Conservation (phyloP, 2,113 vertebrate genomes). For the Caretta caretta region DNA sequence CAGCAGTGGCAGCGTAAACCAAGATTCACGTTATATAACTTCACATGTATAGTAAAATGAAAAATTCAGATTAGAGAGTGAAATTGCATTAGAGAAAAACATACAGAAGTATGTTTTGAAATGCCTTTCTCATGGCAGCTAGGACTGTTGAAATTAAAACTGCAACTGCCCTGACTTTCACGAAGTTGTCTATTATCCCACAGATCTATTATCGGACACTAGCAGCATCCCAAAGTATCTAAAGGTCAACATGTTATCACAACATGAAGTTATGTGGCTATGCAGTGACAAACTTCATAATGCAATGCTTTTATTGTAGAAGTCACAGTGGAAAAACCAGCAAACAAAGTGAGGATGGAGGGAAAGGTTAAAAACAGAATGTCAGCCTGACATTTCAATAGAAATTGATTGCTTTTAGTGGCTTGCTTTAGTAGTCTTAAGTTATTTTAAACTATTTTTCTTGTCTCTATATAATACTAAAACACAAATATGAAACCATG, state of each 20-base stretch:
- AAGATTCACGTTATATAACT: background rate
- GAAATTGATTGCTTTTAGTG: background rate
- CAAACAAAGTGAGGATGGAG: background rate
- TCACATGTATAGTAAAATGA: background rate
- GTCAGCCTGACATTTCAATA: background rate
- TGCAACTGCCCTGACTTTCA: background rate
- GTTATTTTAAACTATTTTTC: background rate
- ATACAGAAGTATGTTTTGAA: background rate
- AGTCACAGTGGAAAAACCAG: background rate
- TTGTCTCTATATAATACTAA: background rate
- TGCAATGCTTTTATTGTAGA: background rate
- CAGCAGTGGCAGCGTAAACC: background rate
- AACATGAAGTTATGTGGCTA: background rate
- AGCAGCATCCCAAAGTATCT: background rate
- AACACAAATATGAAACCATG: rapidly evolving
- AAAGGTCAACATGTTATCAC: background rate
- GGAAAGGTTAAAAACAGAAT: background rate
- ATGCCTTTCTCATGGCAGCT: background rate
- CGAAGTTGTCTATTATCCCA: background rate
- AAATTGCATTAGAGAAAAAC: background rate
- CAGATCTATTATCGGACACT: background rate
- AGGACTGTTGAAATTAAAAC: background rate
- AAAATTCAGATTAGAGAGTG: background rate
- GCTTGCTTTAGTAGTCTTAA: background rate
- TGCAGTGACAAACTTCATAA: background rate